Conservation (phyloP, 2,797 vertebrate genomes). For the Liasis olivaceus region DNA sequence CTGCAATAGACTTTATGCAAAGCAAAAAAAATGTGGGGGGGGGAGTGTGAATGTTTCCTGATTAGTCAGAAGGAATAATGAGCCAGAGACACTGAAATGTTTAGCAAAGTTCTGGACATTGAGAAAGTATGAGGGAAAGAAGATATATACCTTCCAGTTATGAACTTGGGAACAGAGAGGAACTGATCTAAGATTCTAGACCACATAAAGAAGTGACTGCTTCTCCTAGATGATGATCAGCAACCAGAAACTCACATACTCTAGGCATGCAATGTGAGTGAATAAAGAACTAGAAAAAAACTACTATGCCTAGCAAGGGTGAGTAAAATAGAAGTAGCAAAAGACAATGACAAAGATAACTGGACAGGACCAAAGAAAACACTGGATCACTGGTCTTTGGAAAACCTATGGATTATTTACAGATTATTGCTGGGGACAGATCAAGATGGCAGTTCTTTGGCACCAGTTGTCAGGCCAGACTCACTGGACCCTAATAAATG, state of each 20-base stretch:
- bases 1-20: slow-evolving; percentile 31
- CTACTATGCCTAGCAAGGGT: background rate
- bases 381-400: background rate
- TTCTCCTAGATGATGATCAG: background rate
- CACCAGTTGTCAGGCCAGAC: background rate
- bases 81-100: background rate
- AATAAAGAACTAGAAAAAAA: background rate
- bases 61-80: slow-evolving; percentile 48
- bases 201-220: background rate
- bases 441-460: background rate
- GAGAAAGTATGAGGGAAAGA: background rate
- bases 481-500: background rate
- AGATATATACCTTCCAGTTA: background rate
- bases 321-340: background rate
- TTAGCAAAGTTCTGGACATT: background rate
- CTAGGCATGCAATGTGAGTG: background rate
- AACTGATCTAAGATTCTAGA: background rate
- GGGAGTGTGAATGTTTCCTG: slow-evolving; percentile 50
- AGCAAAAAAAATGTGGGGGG: slow-evolving; percentile 13
- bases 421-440: background rate
- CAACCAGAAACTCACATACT: background rate
- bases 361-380: background rate
- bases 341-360: background rate
- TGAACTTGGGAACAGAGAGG: background rate
- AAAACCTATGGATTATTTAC: background rate